These are phyloP conservation scores for Zaprionus gabonicus DNA, from an alignment of 1,140 invertebrate genomes.

Conservation along the genomic window DNA sequence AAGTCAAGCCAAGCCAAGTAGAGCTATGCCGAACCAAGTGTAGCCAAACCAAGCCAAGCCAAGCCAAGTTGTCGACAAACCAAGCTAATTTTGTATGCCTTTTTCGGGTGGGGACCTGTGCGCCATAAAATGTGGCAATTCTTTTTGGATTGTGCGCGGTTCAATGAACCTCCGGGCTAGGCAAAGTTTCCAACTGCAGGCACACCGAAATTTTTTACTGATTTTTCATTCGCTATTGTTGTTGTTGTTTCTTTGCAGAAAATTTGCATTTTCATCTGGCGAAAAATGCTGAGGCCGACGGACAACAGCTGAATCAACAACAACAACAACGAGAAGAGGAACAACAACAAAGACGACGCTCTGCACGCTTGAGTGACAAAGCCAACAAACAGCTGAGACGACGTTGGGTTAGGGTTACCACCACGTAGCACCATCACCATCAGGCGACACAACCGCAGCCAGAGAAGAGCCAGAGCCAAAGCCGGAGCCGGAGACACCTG, in stretches of 20 bases:
- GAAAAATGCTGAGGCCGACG: constrained; percentile 66
- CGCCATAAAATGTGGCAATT: constrained; percentile 62
- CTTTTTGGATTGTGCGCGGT: constrained; percentile 41
- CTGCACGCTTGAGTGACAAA: constrained; percentile 53
- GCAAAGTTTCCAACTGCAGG: constrained; percentile 48
- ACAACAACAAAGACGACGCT: constrained; percentile 8
- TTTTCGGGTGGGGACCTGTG: constrained; percentile 19
- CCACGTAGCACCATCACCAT: constrained; percentile 8
- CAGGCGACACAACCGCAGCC: neutral
- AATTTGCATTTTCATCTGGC: constrained; percentile 80
- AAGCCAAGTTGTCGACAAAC: constrained; percentile 16
- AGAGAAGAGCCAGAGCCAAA: too few species aligned
- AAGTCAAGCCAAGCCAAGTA: neutral
- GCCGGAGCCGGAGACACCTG: constrained; percentile 22
- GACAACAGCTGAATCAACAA: constrained; percentile 39
- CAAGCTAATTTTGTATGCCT: constrained; percentile 57
- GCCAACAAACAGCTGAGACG: constrained; percentile 45
- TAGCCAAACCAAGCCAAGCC: neutral
- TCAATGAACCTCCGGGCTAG: constrained; percentile 34
- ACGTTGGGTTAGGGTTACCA: neutral
- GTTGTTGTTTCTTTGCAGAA: constrained; percentile 63
- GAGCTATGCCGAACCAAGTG: constrained; percentile 5
- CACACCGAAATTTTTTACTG: constrained; percentile 26
- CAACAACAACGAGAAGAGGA: neutral
- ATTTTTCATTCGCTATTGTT: constrained; percentile 46